Evolutionary conservation across 2,888 invertebrate genomes (phyloP).

Genomic region (Drosophila picticornis): DNA sequence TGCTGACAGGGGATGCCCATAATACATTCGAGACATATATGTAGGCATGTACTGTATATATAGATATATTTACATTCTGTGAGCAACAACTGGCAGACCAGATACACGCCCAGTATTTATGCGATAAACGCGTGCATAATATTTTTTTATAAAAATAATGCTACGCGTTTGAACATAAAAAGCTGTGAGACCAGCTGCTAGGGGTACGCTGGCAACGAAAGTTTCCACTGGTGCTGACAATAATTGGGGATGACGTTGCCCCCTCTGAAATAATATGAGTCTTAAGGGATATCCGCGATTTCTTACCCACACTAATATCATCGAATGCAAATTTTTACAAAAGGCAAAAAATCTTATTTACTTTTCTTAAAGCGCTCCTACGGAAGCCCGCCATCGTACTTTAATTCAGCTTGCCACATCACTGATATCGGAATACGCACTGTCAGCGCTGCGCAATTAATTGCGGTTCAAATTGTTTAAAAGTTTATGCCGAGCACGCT

Average conservation of each 20-base stretch:
- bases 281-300: slow-evolving; percentile 25
- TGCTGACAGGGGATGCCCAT: slow-evolving; percentile 4
- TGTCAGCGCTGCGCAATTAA: slow-evolving; percentile 55
- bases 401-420: slow-evolving; percentile 36
- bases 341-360: slow-evolving; percentile 23
- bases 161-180: slow-evolving; percentile 37
- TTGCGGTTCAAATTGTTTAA: slow-evolving; percentile 40
- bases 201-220: slow-evolving; percentile 12
- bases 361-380: slow-evolving; percentile 21
- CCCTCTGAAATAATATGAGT: background rate
- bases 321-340: slow-evolving; percentile 24
- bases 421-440: slow-evolving; percentile 25
- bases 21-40: slow-evolving; percentile 24
- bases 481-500: slow-evolving; percentile 24
- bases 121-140: slow-evolving; percentile 65
- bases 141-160: slow-evolving; percentile 58
- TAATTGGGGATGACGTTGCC: slow-evolving; percentile 1
- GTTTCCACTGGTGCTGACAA: slow-evolving; percentile 8
- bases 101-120: slow-evolving; percentile 60
- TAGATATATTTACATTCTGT: background rate
- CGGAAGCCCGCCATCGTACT: slow-evolving; percentile 5
- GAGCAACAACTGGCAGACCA: slow-evolving; percentile 18
- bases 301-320: slow-evolving; percentile 6
- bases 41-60: slow-evolving; percentile 1
- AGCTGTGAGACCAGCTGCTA: slow-evolving; percentile 13